phyloP scores from a whole-genome alignment of 1,140 invertebrate species.

The Cydia splendana region DNA sequence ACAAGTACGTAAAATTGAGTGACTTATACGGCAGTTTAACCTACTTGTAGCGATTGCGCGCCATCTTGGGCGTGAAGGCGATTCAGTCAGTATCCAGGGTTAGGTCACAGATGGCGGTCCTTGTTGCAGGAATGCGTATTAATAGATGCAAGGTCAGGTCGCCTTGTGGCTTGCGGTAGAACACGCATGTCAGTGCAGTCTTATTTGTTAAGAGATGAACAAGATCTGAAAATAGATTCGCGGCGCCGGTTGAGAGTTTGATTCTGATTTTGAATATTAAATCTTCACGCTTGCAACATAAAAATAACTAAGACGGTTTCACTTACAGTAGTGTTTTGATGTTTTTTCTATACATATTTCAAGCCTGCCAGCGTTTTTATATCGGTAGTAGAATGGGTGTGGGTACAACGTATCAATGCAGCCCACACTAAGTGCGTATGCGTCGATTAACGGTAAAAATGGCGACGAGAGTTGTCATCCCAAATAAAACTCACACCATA shows the following conservation, averaged over 20 bases:
- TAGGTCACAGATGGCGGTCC: slow-evolving; percentile 19
- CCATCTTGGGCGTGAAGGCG: slow-evolving; percentile 23
- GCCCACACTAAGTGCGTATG: not conserved
- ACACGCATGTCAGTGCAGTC: not conserved
- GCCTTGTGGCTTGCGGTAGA: slow-evolving; percentile 12
- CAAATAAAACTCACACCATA: not conserved
- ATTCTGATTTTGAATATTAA: not conserved
- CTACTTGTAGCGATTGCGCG: slow-evolving; percentile 17
- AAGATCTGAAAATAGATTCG: not conserved
- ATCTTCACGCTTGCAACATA: not conserved
- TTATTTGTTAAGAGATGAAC: slow-evolving; percentile 1
- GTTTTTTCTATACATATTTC: not conserved
- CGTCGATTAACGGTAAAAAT: slow-evolving; percentile 11
- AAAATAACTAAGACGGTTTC: not conserved
- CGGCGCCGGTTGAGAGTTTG: not conserved
- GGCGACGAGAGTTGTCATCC: not conserved
- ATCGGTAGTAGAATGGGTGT: not conserved
- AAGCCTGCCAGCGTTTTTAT: not conserved
- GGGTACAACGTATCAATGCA: not conserved
- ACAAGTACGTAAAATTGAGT: slow-evolving; percentile 11
- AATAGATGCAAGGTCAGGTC: slow-evolving; percentile 32
- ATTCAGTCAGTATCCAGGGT: slow-evolving; percentile 18
- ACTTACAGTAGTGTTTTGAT: not conserved
- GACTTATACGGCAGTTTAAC: slow-evolving; percentile 25
- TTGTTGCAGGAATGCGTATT: slow-evolving; percentile 19